Evolutionary conservation across 2,797 vertebrate genomes (phyloP), one percentile per base, ranked within the genome.

Genomic region (Pseudopleuronectes americanus): DNA sequence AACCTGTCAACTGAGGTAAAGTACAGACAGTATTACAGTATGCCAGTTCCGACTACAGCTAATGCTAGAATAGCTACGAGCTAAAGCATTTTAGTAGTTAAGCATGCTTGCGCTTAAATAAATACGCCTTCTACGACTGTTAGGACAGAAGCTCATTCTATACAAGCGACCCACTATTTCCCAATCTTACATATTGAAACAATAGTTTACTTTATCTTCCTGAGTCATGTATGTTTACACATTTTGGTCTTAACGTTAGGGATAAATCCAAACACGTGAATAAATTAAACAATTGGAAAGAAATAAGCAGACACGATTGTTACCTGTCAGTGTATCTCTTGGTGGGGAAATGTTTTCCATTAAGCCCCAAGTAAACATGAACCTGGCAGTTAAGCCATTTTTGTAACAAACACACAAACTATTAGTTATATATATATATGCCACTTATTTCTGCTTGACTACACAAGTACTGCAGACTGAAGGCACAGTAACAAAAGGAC

Each of bases 401-500:
- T 24, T 64, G 22, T 28, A 64, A 70, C 56, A 59, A 55, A 77
- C 58, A 12, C 6, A n/a, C 48, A 55, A 74, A 63, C 56, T 45
- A 28, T 63, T 53, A 19, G 0, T 64, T 56, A 63, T 64, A 53
- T 63, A 24, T 19, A 57, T 74, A 43, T 45, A 65, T 67, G 63
- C 53, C 62, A 83, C 65, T 45, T 64, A 61, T 36, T 62, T 84
- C 64, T 69, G 76, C 79, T 81, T 31, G 22, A 87, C 62, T 54
- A 84, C 67, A 79, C 22, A 57, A 57, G 74, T 57, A 54, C 64
- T 84, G 81, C 80, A 86, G 80, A 85, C 66, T 70, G 66, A 90
- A 95, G 93, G 93, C 93, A 94, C 92, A 85, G 81, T 81, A 75
- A 92, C 81, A 73, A 84, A 67, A 80, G 80, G 68, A 77, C 76